Evolutionary conservation across 2,797 vertebrate genomes (phyloP).

Genomic region (Thripadectes ignobilis): DNA sequence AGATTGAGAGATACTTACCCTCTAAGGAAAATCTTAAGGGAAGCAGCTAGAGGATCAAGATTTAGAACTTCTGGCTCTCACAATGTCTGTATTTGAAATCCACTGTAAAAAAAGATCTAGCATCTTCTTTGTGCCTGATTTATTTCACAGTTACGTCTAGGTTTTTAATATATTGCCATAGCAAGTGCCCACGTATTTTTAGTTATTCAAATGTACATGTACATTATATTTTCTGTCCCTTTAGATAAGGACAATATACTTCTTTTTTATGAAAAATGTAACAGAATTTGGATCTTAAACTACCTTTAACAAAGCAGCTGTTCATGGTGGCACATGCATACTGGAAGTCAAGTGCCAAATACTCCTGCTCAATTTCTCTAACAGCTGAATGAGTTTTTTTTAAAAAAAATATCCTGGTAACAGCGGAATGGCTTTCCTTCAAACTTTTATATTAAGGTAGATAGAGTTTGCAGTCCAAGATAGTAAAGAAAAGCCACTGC

Average conservation of each 20-base stretch:
- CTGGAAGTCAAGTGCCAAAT: conserved; percentile 5
- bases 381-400: not conserved
- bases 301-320: conserved; percentile 2
- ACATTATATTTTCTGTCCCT: not conserved
- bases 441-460: not conserved
- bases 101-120: not conserved
- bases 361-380: conserved; percentile 10
- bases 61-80: not conserved
- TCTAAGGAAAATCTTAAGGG: not conserved
- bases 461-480: not conserved
- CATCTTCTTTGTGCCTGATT: not conserved
- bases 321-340: not conserved
- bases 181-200: not conserved
- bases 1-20: not conserved
- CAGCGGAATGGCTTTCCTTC: not conserved
- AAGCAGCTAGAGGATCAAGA: not conserved
- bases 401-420: not conserved
- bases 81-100: not conserved
- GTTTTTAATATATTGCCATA: not conserved
- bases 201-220: not conserved
- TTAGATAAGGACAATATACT: not conserved
- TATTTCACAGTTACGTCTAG: not conserved
- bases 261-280: not conserved
- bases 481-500: not conserved
- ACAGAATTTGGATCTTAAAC: not conserved